Percentiles rank a stretch among this genome's conserved stretches.
Evolutionary conservation across 2,888 invertebrate species (phyloP).

Genomic region (Mycalesis mineus): DNA sequence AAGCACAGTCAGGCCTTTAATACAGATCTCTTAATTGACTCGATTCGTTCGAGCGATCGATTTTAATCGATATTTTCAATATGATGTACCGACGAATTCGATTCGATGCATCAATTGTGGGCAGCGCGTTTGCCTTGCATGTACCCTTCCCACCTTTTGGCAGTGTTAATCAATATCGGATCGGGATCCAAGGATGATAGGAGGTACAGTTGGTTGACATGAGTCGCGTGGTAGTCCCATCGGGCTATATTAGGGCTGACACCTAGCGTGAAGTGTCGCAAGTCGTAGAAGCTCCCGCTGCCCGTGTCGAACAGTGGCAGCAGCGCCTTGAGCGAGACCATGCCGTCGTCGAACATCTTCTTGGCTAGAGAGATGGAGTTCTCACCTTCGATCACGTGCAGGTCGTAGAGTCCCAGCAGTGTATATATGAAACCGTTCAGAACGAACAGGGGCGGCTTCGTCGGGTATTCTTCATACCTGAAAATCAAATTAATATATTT

Average conservation of each 20-base stretch:
- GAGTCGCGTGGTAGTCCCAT: conserved; percentile 99
- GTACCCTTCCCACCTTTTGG: conserved; percentile 95
- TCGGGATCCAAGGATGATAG: conserved; percentile 91
- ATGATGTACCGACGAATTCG: not conserved
- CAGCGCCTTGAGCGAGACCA: conserved; percentile 91
- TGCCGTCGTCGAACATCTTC: conserved; percentile 88
- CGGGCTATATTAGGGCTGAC: conserved; percentile 96
- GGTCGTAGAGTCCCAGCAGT: conserved; percentile 95
- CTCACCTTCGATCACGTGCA: conserved; percentile 87
- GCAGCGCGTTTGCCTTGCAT: conserved; percentile 96
- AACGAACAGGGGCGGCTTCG: conserved; percentile 95
- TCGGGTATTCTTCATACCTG: conserved; percentile 99
- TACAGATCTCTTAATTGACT: not conserved
- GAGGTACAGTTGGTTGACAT: conserved; percentile 95
- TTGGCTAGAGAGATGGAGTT: conserved; percentile 84
- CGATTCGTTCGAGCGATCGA: not conserved
- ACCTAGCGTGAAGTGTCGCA: conserved; percentile 93
- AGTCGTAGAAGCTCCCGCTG: conserved; percentile 96
- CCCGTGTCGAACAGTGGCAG: conserved; percentile 96
- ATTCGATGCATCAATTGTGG: conserved; percentile 84
- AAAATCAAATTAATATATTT: conserved; percentile 13
- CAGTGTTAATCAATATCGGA: conserved; percentile 88
- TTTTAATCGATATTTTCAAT: not conserved
- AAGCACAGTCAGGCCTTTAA: not conserved
- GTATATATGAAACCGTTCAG: conserved; percentile 99